Conservation (phyloP, 2,888 invertebrate genomes). For the Orthosia cruda region DNA sequence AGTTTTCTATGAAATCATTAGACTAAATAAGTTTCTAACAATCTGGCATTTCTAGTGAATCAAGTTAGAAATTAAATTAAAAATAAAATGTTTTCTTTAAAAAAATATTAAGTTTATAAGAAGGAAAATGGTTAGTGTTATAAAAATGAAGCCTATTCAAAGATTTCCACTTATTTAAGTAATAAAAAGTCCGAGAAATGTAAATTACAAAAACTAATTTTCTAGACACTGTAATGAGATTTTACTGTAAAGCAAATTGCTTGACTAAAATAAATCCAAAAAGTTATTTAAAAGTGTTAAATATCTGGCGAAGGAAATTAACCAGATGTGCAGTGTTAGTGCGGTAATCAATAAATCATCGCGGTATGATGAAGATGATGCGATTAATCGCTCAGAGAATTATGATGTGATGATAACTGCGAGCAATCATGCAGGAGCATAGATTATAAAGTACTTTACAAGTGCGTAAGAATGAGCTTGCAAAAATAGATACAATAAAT, state of each 20-base stretch:
- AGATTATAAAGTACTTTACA: slow-evolving; percentile 10
- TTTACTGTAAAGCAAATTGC: not conserved
- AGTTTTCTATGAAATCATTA: not conserved
- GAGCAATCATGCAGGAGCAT: slow-evolving; percentile 21
- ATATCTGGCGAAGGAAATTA: slow-evolving; percentile 30
- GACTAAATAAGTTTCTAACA: not conserved
- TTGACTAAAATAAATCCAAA: slow-evolving; percentile 24
- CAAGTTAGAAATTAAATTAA: not conserved
- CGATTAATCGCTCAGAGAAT: slow-evolving; percentile 37
- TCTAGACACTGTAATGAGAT: not conserved
- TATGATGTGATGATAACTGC: slow-evolving; percentile 26
- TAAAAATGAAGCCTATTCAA: not conserved
- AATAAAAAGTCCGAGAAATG: not conserved
- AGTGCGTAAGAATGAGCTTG: slow-evolving; percentile 26
- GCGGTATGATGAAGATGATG: slow-evolving; percentile 37
- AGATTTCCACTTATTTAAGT: not conserved
- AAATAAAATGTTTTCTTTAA: not conserved
- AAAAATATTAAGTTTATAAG: too few species aligned
- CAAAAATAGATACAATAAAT: not conserved
- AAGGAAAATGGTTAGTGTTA: not conserved
- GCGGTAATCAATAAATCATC: slow-evolving; percentile 38
- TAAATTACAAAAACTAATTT: not conserved
- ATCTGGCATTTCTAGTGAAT: not conserved
- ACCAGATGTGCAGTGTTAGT: slow-evolving; percentile 39
- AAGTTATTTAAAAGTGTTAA: slow-evolving; percentile 13